Evolutionary conservation across 2,113 vertebrate species (phyloP).

Genomic region (Phoenicopterus ruber): DNA sequence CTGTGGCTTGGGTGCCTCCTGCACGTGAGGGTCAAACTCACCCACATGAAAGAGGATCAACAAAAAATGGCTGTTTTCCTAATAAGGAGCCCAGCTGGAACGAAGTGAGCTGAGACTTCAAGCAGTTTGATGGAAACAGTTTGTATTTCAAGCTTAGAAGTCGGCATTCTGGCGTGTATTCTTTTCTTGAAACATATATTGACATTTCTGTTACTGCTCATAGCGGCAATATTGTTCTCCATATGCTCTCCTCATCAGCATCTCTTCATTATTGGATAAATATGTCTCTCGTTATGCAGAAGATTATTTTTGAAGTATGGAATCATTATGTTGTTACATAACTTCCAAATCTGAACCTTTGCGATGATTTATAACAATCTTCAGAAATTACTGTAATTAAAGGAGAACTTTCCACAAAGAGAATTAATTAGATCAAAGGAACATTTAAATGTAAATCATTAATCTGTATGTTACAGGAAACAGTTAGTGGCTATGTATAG

Average conservation of each 20-base stretch:
- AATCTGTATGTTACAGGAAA: slow-evolving; percentile 6
- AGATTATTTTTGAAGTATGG: slow-evolving; percentile 26
- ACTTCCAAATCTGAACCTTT: slow-evolving; percentile 24
- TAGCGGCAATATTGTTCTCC: slow-evolving; percentile 5
- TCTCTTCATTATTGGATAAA: background rate
- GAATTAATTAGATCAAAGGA: slow-evolving; percentile 25
- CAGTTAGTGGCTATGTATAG: slow-evolving; percentile 3
- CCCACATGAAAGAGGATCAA: background rate
- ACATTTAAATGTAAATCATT: slow-evolving; percentile 11
- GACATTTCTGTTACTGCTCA: background rate
- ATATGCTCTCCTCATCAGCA: slow-evolving; percentile 25
- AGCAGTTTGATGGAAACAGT: background rate
- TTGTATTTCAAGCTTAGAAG: background rate
- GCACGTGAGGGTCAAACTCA: background rate
- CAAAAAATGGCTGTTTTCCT: rapidly evolving
- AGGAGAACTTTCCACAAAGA: slow-evolving; percentile 17
- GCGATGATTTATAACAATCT: background rate
- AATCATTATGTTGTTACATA: slow-evolving; percentile 22
- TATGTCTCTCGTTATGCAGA: slow-evolving; percentile 8
- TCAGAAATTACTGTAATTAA: slow-evolving; percentile 20
- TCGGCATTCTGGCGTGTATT: rapidly evolving
- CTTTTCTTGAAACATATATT: background rate
- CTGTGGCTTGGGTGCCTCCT: background rate
- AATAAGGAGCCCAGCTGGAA: background rate
- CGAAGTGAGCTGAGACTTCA: background rate